Conservation (phyloP, 1,140 invertebrate species). For the Drosophila mojavensis region DNA sequence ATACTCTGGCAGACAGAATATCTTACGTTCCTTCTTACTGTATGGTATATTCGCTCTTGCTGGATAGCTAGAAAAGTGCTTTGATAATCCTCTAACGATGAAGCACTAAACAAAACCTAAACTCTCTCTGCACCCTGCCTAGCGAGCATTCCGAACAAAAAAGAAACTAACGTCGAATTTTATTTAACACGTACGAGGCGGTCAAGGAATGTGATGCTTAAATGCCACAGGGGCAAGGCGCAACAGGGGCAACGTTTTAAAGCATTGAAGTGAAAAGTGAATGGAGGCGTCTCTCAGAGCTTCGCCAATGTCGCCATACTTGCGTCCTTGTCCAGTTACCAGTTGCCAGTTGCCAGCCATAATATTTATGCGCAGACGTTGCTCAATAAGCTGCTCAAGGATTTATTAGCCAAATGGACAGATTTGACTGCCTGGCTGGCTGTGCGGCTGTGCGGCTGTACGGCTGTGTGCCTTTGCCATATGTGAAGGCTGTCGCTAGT, state of each 20-base stretch:
- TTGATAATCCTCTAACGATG: too few relatives aligned
- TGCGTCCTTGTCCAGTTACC: conserved; percentile 10
- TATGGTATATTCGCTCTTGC: too few relatives aligned
- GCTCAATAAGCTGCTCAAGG: conserved; percentile 83
- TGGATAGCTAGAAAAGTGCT: too few relatives aligned
- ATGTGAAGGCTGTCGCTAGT: conserved; percentile 52
- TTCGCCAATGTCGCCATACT: conserved; percentile 16
- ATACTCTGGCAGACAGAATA: background rate
- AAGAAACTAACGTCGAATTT: conserved; percentile 37
- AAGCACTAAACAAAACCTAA: too few relatives aligned
- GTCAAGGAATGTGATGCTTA: conserved; percentile 34
- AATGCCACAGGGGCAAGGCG: conserved; percentile 7
- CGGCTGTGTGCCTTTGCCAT: conserved; percentile 50
- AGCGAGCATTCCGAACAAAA: conserved; percentile 1
- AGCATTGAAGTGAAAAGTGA: conserved; percentile 67
- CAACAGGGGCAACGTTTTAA: conserved; percentile 11
- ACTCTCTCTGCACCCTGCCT: background rate
- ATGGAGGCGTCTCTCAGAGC: conserved; percentile 29
- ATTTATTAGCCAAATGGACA: conserved; percentile 83
- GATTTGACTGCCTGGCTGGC: conserved; percentile 75
- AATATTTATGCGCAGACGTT: conserved; percentile 82
- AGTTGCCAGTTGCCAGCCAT: conserved; percentile 54
- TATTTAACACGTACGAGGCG: conserved; percentile 68
- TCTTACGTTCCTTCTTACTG: too few relatives aligned
- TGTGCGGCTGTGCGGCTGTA: conserved; percentile 14